Conservation (phyloP, 2,888 invertebrate species). For the Chrysodeixis includens region DNA sequence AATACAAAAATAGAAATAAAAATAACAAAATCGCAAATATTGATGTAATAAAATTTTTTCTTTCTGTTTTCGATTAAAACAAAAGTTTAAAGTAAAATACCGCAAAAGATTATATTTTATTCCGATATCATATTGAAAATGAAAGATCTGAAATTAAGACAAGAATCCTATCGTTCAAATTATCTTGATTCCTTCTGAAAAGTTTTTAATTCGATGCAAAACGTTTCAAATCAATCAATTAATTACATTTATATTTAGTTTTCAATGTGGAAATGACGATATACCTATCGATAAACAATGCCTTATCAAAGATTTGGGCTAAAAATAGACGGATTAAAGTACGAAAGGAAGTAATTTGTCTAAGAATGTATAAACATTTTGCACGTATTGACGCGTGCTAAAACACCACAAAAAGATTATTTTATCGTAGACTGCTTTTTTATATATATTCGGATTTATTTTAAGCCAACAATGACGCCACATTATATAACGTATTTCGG, state of each 20-base stretch:
- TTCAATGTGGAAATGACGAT: neutral
- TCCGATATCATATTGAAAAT: neutral
- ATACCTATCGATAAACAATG: neutral
- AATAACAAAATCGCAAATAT: no score
- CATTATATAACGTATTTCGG: no score
- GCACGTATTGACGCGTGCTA: neutral
- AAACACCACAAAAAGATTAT: neutral
- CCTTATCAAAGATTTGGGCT: neutral
- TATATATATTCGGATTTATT: no score
- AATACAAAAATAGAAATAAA: no score
- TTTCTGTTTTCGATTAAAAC: neutral
- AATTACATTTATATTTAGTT: slow-evolving; percentile 4
- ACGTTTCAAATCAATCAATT: neutral
- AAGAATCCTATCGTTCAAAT: neutral
- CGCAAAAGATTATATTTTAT: neutral
- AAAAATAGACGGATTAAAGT: slow-evolving; percentile 1
- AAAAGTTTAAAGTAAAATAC: neutral
- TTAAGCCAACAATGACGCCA: no score
- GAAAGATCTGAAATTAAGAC: neutral
- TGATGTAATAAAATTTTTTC: no score
- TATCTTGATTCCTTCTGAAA: neutral
- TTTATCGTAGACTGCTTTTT: no score
- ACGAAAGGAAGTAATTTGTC: neutral
- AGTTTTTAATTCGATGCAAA: neutral
- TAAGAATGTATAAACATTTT: neutral